Conservation (phyloP, 2,113 vertebrate species). For the Channa maculata region DNA sequence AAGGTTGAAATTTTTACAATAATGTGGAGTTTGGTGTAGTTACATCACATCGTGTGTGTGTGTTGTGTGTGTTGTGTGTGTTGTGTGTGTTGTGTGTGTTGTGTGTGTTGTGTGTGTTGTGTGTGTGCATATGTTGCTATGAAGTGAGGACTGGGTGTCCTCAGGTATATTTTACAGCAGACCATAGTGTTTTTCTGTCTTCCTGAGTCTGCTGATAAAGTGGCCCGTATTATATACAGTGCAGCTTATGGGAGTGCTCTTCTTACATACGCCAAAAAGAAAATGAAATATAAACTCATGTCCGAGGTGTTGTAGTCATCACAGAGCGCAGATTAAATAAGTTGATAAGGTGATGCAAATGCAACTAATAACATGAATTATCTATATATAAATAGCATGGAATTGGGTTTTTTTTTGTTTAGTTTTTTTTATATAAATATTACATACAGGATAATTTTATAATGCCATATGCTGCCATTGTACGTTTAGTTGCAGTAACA, state of each 20-base stretch:
- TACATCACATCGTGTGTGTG: neutral
- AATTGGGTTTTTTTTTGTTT: too few species aligned
- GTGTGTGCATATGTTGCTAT: too few species aligned
- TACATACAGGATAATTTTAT: too few species aligned
- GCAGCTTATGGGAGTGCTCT: constrained; percentile 13
- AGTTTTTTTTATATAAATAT: too few species aligned
- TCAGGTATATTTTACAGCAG: neutral
- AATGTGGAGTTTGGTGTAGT: neutral
- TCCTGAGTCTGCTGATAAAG: constrained; percentile 68
- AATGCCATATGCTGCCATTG: neutral
- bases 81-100: too few species aligned
- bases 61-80: too few species aligned
- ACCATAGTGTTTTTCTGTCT: constrained; percentile 19
- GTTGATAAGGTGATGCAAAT: too few species aligned
- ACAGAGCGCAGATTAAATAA: neutral
- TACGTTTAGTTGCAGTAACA: constrained; percentile 29
- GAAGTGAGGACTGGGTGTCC: too few species aligned
- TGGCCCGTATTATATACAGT: constrained; percentile 25
- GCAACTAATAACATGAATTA: too few species aligned
- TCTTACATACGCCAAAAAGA: constrained; percentile 26
- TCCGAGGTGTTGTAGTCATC: neutral
- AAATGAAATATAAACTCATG: neutral
- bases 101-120: too few species aligned
- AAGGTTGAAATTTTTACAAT: constrained; percentile 42
- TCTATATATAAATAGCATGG: too few species aligned